Conservation (phyloP, 2,113 vertebrate genomes). For the Xiphophorus couchianus region DNA sequence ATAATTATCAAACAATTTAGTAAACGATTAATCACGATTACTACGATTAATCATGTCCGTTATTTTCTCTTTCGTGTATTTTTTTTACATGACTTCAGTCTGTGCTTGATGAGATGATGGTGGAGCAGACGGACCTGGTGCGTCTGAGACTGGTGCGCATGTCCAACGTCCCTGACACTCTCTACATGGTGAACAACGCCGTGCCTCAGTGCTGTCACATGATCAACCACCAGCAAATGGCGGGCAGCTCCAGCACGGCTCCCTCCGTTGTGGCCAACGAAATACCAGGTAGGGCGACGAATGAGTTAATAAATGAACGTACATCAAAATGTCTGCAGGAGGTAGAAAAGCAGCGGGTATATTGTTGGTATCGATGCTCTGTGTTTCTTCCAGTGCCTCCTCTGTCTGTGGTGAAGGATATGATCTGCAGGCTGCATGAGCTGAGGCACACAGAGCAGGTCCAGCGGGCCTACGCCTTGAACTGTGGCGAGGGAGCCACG, state of each 20-base stretch:
- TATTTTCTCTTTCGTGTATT: background rate
- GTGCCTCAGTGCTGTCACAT: conserved; percentile 97
- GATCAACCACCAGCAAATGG: conserved; percentile 95
- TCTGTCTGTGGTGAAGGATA: conserved; percentile 88
- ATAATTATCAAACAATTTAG: too few relatives aligned
- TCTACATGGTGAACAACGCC: conserved; percentile 97
- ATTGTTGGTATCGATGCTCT: background rate
- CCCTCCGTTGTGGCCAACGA: conserved; percentile 98
- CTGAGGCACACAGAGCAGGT: conserved; percentile 94
- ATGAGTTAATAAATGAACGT: background rate
- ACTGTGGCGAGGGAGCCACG: conserved; percentile 94
- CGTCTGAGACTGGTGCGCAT: conserved; percentile 95
- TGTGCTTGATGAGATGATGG: conserved; percentile 98
- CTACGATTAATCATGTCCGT: too few relatives aligned
- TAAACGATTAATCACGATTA: too few relatives aligned
- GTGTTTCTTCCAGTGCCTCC: conserved; percentile 83
- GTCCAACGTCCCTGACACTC: conserved; percentile 98
- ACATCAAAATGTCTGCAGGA: background rate
- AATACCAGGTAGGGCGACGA: conserved; percentile 88
- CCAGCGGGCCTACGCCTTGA: conserved; percentile 93
- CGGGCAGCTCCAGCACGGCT: conserved; percentile 84
- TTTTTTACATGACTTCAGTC: conserved; percentile 76
- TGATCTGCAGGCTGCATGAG: conserved; percentile 93
- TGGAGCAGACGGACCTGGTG: conserved; percentile 95
- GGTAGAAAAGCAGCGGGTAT: background rate